phyloP scores from a whole-genome alignment of 2,888 invertebrate species.

The Amphipyra tragopoginis region DNA sequence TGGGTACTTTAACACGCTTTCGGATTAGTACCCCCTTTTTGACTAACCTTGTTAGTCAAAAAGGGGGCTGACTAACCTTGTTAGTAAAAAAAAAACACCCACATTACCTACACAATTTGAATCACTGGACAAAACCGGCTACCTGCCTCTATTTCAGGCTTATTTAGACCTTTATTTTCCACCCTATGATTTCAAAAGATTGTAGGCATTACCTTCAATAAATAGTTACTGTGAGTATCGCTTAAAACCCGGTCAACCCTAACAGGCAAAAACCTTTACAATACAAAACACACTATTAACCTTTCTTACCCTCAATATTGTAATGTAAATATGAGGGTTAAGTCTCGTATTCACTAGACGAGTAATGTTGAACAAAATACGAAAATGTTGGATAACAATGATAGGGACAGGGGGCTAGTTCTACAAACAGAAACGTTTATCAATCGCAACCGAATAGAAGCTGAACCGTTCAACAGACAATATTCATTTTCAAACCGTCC shows the following conservation, averaged over 20 bases:
- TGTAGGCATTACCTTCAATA: conserved; percentile 25
- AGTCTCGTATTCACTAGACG: conserved; percentile 11
- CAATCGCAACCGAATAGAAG: no score
- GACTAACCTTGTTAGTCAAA: no score
- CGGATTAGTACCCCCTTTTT: no score
- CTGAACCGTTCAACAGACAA: no score
- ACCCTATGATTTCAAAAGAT: conserved; percentile 19
- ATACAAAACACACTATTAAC: conserved; percentile 44
- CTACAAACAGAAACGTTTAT: no score
- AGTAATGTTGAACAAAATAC: conserved; percentile 8
- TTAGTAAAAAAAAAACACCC: no score
- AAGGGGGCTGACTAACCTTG: no score
- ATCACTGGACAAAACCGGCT: not conserved
- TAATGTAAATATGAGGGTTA: conserved; percentile 40
- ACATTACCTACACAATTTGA: no score
- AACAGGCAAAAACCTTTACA: conserved; percentile 38
- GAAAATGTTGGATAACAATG: conserved; percentile 2
- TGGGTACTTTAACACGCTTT: no score
- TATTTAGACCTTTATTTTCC: conserved; percentile 27
- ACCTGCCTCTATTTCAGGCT: not conserved
- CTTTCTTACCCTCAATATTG: conserved; percentile 40
- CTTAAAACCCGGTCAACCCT: conserved; percentile 36
- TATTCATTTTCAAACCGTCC: no score
- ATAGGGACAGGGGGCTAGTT: no score
- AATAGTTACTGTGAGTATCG: conserved; percentile 37